Percentiles rank a stretch among this genome's conserved stretches.
Evolutionary conservation across 2,888 invertebrate species (phyloP).

Genomic region (Oxycera nigricornis): DNA sequence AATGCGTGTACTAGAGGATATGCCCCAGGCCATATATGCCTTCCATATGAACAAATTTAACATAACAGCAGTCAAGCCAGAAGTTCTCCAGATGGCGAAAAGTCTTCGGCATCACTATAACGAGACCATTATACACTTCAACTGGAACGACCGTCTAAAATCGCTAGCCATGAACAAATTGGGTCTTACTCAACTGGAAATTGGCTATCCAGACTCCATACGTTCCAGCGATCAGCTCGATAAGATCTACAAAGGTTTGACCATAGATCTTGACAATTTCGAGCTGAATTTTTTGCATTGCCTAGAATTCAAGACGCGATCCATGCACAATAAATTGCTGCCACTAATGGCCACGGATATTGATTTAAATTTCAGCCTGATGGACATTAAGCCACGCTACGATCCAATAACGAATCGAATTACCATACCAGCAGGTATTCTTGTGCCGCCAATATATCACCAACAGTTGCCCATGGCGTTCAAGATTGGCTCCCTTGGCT

Average conservation of each 20-base stretch:
- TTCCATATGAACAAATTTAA: conserved; percentile 8
- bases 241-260: conserved; percentile 9
- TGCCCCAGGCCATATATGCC: background rate
- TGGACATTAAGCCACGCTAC: conserved; percentile 20
- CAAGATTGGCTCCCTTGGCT: conserved; percentile 8
- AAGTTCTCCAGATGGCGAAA: conserved; percentile 10
- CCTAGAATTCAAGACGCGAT: conserved; percentile 1
- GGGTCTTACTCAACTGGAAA: background rate
- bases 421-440: conserved; percentile 28
- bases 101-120: background rate
- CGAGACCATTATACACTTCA: background rate
- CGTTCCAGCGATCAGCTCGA: background rate
- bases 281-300: conserved; percentile 11
- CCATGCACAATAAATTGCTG: conserved; percentile 25
- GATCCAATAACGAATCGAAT: conserved; percentile 4
- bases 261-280: background rate
- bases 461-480: conserved; percentile 16
- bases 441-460: conserved; percentile 14
- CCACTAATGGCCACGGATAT: background rate
- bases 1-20: background rate
- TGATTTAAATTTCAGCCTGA: conserved; percentile 24
- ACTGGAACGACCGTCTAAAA: background rate
- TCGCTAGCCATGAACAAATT: conserved; percentile 9
- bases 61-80: background rate
- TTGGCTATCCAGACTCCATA: conserved; percentile 9